Evolutionary conservation across 2,797 vertebrate species (phyloP).

Genomic region (Champsocephalus gunnari): DNA sequence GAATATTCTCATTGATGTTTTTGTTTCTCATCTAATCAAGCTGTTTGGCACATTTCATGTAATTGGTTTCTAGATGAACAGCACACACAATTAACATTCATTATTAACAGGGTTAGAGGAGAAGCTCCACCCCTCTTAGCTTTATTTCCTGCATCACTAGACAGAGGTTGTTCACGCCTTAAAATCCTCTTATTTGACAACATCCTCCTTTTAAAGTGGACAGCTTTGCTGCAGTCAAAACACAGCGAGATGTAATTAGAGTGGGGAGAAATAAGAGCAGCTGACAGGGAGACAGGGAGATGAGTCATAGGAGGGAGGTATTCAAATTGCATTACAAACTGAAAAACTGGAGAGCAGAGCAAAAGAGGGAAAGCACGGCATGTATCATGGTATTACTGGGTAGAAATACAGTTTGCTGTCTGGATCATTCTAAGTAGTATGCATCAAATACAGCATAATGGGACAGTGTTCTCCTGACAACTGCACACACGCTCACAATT

Average conservation of each 20-base stretch:
- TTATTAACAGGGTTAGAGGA: slow-evolving; percentile 28
- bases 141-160: background rate
- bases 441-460: background rate
- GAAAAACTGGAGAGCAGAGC: background rate
- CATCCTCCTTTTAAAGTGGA: background rate
- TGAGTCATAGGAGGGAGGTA: background rate
- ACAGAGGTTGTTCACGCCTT: background rate
- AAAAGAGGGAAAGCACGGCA: background rate
- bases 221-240: slow-evolving; percentile 40
- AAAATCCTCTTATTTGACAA: background rate
- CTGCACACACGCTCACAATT: background rate
- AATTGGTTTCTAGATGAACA: slow-evolving; percentile 25
- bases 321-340: slow-evolving; percentile 26
- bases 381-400: background rate
- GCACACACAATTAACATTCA: slow-evolving; percentile 30
- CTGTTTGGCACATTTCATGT: slow-evolving; percentile 3
- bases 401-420: background rate
- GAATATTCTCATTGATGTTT: slow-evolving; percentile 16
- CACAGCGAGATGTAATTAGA: background rate
- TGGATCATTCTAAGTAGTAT: background rate
- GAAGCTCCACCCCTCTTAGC: background rate
- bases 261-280: background rate
- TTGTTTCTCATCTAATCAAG: slow-evolving; percentile 11
- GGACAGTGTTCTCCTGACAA: background rate
- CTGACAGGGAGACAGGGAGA: background rate